Evolutionary conservation across 2,888 invertebrate species (phyloP).

Genomic region (Clusia tigrina): DNA sequence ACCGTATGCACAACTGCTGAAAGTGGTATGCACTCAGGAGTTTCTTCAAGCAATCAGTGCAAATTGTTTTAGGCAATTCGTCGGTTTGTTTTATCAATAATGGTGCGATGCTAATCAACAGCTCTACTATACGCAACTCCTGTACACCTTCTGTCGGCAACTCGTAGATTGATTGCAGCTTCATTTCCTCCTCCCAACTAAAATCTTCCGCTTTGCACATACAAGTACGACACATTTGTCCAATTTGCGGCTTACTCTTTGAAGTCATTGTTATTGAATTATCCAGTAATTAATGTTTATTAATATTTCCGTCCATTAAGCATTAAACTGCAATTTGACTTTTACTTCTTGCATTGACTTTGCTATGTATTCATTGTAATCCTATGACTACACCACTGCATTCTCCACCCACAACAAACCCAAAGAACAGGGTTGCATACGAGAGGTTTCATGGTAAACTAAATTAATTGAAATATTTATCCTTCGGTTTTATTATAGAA

Average conservation of each 20-base stretch:
- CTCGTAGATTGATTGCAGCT: constrained; percentile 20
- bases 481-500: no score
- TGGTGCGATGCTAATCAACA: constrained; percentile 5
- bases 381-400: no score
- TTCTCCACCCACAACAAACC: no score
- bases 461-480: no score
- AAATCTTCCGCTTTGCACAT: constrained; percentile 24
- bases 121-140: constrained; percentile 1
- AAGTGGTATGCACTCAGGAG: constrained; percentile 67
- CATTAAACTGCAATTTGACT: no score
- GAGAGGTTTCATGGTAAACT: no score
- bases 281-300: neutral
- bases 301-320: no score
- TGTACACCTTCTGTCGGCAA: neutral
- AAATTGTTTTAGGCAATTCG: constrained; percentile 70
- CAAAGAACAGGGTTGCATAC: no score
- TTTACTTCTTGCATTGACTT: no score
- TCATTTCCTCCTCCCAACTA: neutral
- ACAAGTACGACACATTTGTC: constrained; percentile 36
- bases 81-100: constrained; percentile 52
- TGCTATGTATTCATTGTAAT: no score
- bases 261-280: neutral
- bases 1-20: constrained; percentile 65
- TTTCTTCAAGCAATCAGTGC: constrained; percentile 67
- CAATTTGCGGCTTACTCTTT: neutral